Percentiles rank a stretch among this genome's conserved stretches.
Evolutionary conservation across 2,888 invertebrate genomes (phyloP).

Genomic region (Caenorhabditis angaria): DNA sequence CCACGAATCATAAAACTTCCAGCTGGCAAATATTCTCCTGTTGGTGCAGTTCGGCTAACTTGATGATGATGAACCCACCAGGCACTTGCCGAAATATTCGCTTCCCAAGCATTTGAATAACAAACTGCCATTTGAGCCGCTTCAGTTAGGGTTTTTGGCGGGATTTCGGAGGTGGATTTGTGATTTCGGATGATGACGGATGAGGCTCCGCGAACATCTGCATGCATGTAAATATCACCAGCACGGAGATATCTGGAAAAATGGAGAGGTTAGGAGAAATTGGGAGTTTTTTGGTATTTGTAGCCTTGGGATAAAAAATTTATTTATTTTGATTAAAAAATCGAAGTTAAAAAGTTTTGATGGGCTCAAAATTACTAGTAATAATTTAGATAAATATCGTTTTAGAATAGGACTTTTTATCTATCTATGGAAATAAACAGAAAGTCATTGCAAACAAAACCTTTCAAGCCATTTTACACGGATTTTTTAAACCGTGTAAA

Average conservation of each 20-base stretch:
- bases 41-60: conserved; percentile 91
- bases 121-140: conserved; percentile 90
- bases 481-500: too few species aligned
- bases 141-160: conserved; percentile 94
- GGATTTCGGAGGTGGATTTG: conserved; percentile 75
- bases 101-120: conserved; percentile 97
- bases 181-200: conserved; percentile 77
- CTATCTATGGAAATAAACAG: too few species aligned
- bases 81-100: conserved; percentile 91
- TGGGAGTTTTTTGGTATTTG: too few species aligned
- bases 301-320: too few species aligned
- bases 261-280: too few species aligned
- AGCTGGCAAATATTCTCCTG: conserved; percentile 94
- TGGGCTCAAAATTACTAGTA: too few species aligned
- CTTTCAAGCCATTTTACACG: too few species aligned
- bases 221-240: conserved; percentile 94
- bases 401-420: too few species aligned
- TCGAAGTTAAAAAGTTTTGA: too few species aligned
- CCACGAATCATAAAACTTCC: conserved; percentile 92
- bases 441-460: too few species aligned
- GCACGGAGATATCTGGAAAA: conserved; percentile 67
- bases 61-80: conserved; percentile 97
- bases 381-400: too few species aligned
- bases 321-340: too few species aligned
- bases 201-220: conserved; percentile 90